phyloP scores from a whole-genome alignment of 2,888 invertebrate genomes.

The Habroteleia sp. region DNA sequence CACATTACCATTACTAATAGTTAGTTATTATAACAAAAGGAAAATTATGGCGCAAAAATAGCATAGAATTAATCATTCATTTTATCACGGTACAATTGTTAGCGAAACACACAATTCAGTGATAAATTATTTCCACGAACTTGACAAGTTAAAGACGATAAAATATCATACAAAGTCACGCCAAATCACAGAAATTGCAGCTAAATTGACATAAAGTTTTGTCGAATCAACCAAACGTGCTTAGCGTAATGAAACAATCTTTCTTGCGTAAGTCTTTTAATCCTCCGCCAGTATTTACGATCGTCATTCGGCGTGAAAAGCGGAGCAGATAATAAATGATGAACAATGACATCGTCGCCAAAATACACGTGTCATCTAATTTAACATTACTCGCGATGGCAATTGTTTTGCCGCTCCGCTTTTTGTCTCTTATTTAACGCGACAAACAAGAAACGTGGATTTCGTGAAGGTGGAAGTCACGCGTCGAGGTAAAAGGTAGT shows the following conservation, averaged over 20 bases:
- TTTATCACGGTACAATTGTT: background rate
- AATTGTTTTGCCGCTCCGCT: too few species aligned
- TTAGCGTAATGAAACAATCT: background rate
- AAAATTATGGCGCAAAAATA: too few species aligned
- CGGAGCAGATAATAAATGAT: background rate
- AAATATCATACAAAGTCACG: background rate
- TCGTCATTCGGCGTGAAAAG: background rate
- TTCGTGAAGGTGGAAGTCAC: conserved; percentile 18
- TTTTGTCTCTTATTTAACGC: conserved; percentile 5
- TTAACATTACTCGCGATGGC: background rate
- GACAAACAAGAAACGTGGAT: too few species aligned
- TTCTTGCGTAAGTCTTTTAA: background rate
- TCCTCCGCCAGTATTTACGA: background rate
- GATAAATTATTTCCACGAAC: background rate
- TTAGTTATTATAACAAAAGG: too few species aligned
- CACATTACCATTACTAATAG: too few species aligned
- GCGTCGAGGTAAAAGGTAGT: conserved; percentile 61
- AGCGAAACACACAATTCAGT: too few species aligned
- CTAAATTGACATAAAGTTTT: background rate
- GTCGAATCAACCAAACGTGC: conserved; percentile 7
- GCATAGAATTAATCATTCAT: too few species aligned
- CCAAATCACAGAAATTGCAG: conserved; percentile 1
- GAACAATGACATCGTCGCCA: background rate
- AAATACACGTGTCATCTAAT: background rate
- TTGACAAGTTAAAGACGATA: background rate